Evolutionary conservation across 1,140 invertebrate species (phyloP), one percentile per base, ranked within the genome.

Genomic region (Wiebesia pumilae): DNA sequence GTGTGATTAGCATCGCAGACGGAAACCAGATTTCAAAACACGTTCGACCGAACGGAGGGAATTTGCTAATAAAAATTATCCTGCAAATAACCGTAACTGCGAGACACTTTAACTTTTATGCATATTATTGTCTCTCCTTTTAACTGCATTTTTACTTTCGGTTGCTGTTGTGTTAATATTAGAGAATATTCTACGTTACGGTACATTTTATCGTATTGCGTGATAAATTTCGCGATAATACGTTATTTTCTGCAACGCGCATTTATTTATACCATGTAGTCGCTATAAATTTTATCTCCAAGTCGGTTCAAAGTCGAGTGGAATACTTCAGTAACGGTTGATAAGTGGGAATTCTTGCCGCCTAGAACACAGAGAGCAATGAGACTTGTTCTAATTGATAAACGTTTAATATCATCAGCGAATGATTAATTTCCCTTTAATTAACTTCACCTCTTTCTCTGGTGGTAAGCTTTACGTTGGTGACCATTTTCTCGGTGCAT

Each of bases 11-110:
- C 69, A 71, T 75, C 71, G 40, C 38, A 21, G 21, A 43, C 21
- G 71, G 71, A 21, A 71, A 71, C 33, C 69, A 71, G 71, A 75
- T 75, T 43, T 75, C 24, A 40, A 75, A 43, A 43, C 38, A 43
- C n/a, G 38, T 43, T 75, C 38, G 16, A n/a, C 71, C 14, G 38
- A 24, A 19, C 33, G 19, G 33, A 71, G 33, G 16, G 58, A 27
- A 62, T 71, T 38, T 38, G 38, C 69, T 35, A 7, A 19, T 19
- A 75, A 75, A 40, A 43, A 75, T 43, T 19, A n/a, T 3, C 71
- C 24, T 4, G 71, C 21, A 43, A 75, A 75, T 27, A 75, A 75
- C 71, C 71, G 71, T 75, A 75, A 75, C 12, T 38, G 69, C 3
- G 35, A 71, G n/a, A 40, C 71, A 14, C 38, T 40, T 16, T 0